Evolutionary conservation across 2,113 vertebrate species (phyloP).

Genomic region (Tor tambroides): DNA sequence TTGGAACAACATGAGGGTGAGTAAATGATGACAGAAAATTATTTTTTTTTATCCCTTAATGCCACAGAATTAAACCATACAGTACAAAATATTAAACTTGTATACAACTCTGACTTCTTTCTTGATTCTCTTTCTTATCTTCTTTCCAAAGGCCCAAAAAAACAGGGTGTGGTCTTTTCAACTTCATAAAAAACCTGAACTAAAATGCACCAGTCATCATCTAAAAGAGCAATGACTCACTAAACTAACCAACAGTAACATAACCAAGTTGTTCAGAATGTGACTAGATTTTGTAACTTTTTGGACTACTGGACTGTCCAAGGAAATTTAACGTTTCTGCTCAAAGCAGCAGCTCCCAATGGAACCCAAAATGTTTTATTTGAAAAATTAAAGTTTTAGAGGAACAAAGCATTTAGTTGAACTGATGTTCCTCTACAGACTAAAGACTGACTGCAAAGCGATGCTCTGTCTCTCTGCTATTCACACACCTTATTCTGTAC

Average conservation of each 20-base stretch:
- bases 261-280: not conserved
- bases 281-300: not conserved
- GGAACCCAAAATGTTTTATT: not conserved
- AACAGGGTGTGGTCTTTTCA: not conserved
- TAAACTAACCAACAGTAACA: not conserved
- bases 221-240: conserved; percentile 5
- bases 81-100: not conserved
- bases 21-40: not conserved
- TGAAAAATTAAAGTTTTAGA: not conserved
- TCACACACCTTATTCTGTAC: not conserved
- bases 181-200: not conserved
- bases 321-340: not conserved
- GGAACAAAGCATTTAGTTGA: not conserved
- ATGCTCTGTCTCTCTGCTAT: not conserved
- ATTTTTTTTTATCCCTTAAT: not conserved
- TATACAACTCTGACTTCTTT: not conserved
- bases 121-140: not conserved
- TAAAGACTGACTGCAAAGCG: not conserved
- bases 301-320: not conserved
- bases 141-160: not conserved
- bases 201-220: not conserved
- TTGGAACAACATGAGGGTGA: not conserved
- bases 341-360: not conserved
- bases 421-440: not conserved
- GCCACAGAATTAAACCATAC: not conserved